Evolutionary conservation across 53 echinoderm and acorn worm species (phyloP).

Genomic region (Paracentrotus lividus): DNA sequence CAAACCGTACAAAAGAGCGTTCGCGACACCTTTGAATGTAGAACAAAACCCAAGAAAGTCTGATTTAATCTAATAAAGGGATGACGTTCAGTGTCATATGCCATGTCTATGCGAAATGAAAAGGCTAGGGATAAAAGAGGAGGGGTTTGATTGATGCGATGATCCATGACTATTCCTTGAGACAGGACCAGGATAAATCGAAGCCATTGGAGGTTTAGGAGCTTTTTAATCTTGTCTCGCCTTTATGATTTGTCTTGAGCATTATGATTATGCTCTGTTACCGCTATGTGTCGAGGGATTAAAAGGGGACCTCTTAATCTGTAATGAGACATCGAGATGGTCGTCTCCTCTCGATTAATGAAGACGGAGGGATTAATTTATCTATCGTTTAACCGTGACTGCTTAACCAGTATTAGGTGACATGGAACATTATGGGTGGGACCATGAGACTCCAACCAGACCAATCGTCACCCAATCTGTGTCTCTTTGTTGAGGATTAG

Average conservation of each 20-base stretch:
- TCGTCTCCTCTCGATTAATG: constrained; percentile 29
- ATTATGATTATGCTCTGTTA: neutral
- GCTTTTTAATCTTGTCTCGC: constrained; percentile 11
- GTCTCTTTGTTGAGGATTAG: no score
- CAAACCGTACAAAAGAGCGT: neutral
- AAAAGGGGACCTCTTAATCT: constrained; percentile 13
- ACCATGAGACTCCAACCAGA: no score
- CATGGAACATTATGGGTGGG: constrained; percentile 43
- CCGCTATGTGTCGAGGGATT: constrained; percentile 38
- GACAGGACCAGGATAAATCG: neutral
- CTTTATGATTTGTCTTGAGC: constrained; percentile 39
- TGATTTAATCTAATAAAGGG: neutral
- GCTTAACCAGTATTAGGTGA: neutral
- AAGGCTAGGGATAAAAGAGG: neutral
- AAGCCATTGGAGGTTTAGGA: neutral
- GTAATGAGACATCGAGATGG: constrained; percentile 36
- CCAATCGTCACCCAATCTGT: no score
- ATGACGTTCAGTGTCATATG: constrained; percentile 43
- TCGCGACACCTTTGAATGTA: neutral
- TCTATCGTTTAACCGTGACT: constrained; percentile 8
- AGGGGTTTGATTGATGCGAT: neutral
- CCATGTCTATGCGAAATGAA: constrained; percentile 34
- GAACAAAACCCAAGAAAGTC: constrained; percentile 15
- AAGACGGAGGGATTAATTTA: constrained; percentile 28
- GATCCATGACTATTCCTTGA: neutral